Evolutionary conservation across 2,797 vertebrate genomes (phyloP).

Genomic region (Falco novaeseelandiae): DNA sequence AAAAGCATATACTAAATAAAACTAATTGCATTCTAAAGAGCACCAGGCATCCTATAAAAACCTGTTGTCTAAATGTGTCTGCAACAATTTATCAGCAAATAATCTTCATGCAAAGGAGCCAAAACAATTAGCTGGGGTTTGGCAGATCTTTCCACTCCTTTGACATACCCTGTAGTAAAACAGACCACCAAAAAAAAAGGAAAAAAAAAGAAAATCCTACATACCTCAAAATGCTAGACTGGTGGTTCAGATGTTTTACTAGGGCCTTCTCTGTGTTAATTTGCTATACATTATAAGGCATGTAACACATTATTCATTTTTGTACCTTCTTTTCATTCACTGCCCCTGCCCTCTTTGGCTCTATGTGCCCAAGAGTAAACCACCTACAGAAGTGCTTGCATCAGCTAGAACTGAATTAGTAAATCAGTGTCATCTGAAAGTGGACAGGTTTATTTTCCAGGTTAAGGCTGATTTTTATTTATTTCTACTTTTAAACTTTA

Average conservation of each 20-base stretch:
- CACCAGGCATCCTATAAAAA: slow-evolving; percentile 27
- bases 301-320: not conserved
- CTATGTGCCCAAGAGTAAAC: not conserved
- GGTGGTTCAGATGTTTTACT: not conserved
- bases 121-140: slow-evolving; percentile 25
- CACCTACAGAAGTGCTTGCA: not conserved
- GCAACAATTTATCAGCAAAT: slow-evolving; percentile 44
- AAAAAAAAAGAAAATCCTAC: not conserved
- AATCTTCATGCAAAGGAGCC: slow-evolving; percentile 27
- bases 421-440: not conserved
- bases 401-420: not conserved
- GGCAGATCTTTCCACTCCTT: not conserved
- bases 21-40: slow-evolving; percentile 23
- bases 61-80: slow-evolving; percentile 18
- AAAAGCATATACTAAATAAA: slow-evolving; percentile 26
- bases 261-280: not conserved
- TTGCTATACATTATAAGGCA: not conserved
- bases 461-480: not conserved
- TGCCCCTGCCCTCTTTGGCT: not conserved
- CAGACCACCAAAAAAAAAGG: not conserved
- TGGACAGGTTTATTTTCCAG: not conserved
- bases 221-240: not conserved
- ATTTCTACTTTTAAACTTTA: not conserved
- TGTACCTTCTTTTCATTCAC: not conserved
- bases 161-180: not conserved